Percentiles rank a stretch among this genome's conserved stretches.
Evolutionary conservation across 2,113 vertebrate species (phyloP).

Genomic region (Atractosteus spatula): DNA sequence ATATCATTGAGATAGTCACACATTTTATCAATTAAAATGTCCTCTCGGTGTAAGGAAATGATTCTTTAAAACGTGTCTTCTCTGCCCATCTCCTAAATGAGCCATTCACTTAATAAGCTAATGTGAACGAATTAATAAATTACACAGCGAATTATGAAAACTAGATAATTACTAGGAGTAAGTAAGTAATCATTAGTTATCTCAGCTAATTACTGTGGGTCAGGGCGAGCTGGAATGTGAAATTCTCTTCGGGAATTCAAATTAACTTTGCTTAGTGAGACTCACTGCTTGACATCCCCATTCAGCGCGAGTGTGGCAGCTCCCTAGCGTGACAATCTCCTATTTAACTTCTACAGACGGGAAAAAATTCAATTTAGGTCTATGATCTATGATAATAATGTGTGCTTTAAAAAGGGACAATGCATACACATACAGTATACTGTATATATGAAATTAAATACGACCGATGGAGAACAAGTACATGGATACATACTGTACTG

Average conservation of each 20-base stretch:
- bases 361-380: conserved; percentile 57
- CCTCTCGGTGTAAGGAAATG: conserved; percentile 62
- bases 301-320: conserved; percentile 69
- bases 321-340: conserved; percentile 69
- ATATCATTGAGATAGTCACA: conserved; percentile 26
- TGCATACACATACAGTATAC: neutral
- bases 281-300: conserved; percentile 74
- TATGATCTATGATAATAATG: neutral
- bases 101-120: conserved; percentile 88
- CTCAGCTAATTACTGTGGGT: conserved; percentile 98
- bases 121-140: conserved; percentile 99
- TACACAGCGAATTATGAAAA: conserved; percentile 99
- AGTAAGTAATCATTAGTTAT: conserved; percentile 99
- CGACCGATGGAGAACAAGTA: no score
- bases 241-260: conserved; percentile 91
- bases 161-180: conserved; percentile 96
- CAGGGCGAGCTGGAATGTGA: conserved; percentile 81
- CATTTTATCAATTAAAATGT: conserved; percentile 68
- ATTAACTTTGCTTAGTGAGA: conserved; percentile 85
- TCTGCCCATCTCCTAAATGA: conserved; percentile 73
- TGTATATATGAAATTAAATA: no score
- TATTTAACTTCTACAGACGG: conserved; percentile 77
- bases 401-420: conserved; percentile 53
- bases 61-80: conserved; percentile 45
- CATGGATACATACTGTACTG: no score